Evolutionary conservation across 2,888 invertebrate species (phyloP).

Genomic region (Tyria jacobaeae): DNA sequence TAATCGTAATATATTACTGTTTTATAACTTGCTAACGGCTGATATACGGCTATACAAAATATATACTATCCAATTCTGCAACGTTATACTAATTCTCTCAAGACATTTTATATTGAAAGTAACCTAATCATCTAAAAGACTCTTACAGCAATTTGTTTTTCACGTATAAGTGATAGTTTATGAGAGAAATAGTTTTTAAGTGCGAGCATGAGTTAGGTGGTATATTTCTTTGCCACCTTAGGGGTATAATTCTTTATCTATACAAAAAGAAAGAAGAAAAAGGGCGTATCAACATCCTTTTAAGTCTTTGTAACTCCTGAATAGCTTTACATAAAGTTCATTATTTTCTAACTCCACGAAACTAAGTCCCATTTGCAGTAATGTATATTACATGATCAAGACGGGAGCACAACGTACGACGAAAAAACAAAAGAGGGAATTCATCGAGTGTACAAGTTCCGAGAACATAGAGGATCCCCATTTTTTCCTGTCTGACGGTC

Average conservation of each 20-base stretch:
- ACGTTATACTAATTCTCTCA: too few relatives aligned
- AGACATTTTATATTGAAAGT: too few relatives aligned
- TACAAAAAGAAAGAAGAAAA: neutral
- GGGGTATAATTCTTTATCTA: neutral
- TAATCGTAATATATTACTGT: neutral
- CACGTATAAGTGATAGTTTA: too few relatives aligned
- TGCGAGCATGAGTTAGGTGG: neutral
- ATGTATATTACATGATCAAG: conserved; percentile 18
- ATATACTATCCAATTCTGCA: neutral
- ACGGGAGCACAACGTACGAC: conserved; percentile 25
- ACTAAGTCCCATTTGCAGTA: conserved; percentile 34
- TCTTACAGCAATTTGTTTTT: neutral
- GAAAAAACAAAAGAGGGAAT: conserved; percentile 39
- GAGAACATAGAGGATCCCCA: conserved; percentile 44
- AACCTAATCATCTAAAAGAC: neutral
- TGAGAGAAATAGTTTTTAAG: too few relatives aligned
- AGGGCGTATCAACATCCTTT: neutral
- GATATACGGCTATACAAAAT: neutral
- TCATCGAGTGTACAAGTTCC: conserved; percentile 42
- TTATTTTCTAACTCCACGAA: conserved; percentile 35
- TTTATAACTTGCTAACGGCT: too few relatives aligned
- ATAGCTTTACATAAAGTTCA: conserved; percentile 31
- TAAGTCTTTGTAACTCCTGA: conserved; percentile 9
- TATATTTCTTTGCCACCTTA: neutral
- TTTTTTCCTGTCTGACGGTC: conserved; percentile 46